These are phyloP conservation scores for Lysiphlebus fabarum DNA, from an alignment of 1,140 invertebrate species.

Conservation along the genomic window DNA sequence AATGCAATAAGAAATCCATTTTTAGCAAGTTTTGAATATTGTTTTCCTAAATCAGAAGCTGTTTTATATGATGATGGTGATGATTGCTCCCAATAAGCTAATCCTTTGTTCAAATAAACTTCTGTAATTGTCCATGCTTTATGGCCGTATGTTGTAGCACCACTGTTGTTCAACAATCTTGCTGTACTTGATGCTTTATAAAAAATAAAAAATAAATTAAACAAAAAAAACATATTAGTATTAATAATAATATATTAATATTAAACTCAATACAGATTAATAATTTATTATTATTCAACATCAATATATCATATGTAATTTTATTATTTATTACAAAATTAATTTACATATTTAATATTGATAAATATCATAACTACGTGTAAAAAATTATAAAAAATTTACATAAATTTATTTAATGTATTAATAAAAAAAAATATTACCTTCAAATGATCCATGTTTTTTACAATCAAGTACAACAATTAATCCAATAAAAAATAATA, in stretches of 20 bases:
- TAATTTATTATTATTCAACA: too few species aligned
- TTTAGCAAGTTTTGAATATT: conserved; percentile 61
- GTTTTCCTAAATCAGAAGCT: conserved; percentile 56
- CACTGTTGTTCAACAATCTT: conserved; percentile 60
- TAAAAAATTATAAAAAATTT: too few species aligned
- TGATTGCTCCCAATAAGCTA: conserved; percentile 63
- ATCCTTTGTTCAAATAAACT: conserved; percentile 57
- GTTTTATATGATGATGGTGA: conserved; percentile 64
- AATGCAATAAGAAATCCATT: conserved; percentile 57
- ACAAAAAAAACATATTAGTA: conserved; percentile 1
- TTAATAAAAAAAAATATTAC: too few species aligned
- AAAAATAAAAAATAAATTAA: conserved; percentile 29
- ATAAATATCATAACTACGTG: too few species aligned
- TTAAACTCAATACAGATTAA: too few species aligned
- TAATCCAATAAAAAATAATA: conserved; percentile 42
- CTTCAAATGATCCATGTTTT: conserved; percentile 47
- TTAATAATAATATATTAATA: too few species aligned
- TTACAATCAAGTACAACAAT: conserved; percentile 46
- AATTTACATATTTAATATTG: too few species aligned
- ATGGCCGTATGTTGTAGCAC: conserved; percentile 61
- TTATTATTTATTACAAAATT: too few species aligned
- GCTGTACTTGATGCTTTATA: conserved; percentile 58
- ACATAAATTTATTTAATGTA: too few species aligned
- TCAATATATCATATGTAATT: too few species aligned
- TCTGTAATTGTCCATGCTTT: conserved; percentile 59